These are phyloP conservation scores for Brachynemurus nebulosus DNA, from an alignment of 2,888 invertebrate species.

Conservation along the genomic window DNA sequence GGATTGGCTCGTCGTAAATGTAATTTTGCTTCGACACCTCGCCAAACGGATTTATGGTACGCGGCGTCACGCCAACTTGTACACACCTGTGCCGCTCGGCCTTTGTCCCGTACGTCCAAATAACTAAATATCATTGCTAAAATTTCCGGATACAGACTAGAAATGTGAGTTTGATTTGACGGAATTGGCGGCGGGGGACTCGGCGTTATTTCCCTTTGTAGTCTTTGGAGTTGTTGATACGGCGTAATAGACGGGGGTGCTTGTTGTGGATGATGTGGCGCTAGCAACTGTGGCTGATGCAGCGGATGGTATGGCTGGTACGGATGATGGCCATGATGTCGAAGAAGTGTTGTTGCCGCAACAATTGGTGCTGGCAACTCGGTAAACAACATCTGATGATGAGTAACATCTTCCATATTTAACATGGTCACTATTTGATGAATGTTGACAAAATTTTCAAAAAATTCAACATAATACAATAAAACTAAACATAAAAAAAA, in stretches of 20 bases:
- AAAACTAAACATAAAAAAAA: no score
- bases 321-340: conserved; percentile 35
- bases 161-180: conserved; percentile 65
- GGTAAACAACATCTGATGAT: conserved; percentile 42
- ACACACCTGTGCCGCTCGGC: conserved; percentile 82
- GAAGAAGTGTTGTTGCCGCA: conserved; percentile 33
- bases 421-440: conserved; percentile 5
- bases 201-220: conserved; percentile 29
- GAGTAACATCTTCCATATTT: conserved; percentile 38
- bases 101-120: conserved; percentile 76
- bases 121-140: conserved; percentile 84
- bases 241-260: no score
- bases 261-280: conserved; percentile 53
- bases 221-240: conserved; percentile 20
- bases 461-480: conserved; percentile 4
- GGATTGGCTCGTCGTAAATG: conserved; percentile 75
- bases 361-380: conserved; percentile 41
- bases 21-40: conserved; percentile 81
- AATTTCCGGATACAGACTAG: conserved; percentile 82
- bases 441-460: no score
- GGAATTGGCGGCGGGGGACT: conserved; percentile 25
- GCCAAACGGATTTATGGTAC: conserved; percentile 86
- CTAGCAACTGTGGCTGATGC: conserved; percentile 34
- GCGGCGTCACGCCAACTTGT: conserved; percentile 83
- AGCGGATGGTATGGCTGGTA: conserved; percentile 31